Evolutionary conservation across 2,888 invertebrate genomes (phyloP).

Genomic region (Netelia inedita): DNA sequence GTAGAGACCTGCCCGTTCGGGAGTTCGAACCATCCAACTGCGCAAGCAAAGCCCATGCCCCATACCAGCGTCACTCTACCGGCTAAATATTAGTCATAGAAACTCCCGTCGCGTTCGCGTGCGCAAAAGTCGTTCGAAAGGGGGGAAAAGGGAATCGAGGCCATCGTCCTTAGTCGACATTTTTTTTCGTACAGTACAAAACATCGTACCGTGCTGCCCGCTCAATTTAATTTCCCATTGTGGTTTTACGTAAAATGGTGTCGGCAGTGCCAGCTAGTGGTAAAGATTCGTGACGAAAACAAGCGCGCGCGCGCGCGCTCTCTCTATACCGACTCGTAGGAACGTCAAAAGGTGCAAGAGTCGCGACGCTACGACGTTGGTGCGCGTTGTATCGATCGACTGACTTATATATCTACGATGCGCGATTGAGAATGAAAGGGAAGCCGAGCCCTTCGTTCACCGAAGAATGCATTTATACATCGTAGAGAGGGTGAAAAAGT

Average conservation of each 20-base stretch:
- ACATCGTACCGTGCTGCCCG: background rate
- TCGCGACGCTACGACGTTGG: background rate
- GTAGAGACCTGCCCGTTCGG: too few relatives aligned
- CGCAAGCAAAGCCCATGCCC: background rate
- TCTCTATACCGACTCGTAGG: background rate
- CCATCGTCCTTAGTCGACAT: background rate
- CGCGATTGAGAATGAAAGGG: background rate
- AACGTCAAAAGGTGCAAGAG: background rate
- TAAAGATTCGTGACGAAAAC: slow-evolving; percentile 2
- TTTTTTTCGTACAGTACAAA: background rate
- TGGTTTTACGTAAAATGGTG: background rate
- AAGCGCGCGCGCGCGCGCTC: background rate
- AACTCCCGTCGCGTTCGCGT: background rate
- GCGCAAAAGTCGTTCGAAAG: background rate
- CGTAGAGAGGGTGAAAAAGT: background rate
- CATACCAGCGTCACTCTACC: background rate
- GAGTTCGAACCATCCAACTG: too few relatives aligned
- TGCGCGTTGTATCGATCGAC: background rate
- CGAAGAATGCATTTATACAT: background rate
- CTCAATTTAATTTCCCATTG: background rate
- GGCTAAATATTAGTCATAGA: background rate
- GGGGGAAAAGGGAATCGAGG: background rate
- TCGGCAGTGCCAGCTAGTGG: background rate
- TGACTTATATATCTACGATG: slow-evolving; percentile 11
- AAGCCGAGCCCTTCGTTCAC: slow-evolving; percentile 2